Base-by-base conservation (phyloP, 2,888 invertebrate species). In the Lacanobia oleracea region DNA sequence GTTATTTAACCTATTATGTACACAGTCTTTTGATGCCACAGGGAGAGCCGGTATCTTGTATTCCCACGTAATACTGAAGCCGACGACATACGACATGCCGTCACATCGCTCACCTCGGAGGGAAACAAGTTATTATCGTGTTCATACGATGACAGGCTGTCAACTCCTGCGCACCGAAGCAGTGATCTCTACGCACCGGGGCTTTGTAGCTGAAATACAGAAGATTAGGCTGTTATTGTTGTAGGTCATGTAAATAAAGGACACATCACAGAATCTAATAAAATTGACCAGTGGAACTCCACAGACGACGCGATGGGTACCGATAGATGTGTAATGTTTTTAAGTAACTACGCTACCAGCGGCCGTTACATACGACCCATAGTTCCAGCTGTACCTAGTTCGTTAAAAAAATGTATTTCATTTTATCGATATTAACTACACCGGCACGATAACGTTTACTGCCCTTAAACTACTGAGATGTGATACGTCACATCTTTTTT, bases 31-130 rank as follows among this genome's bases (percentile, higher is more conserved):
- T 9, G 43, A 18, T 12, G 56, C 21, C 27, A n/a, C 43, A 63
- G 23, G 53, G 50, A 71, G 33, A 59, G 27, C 16, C 16, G 1
- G 12, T 14, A 10, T 21, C 33, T 53, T 21, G 14, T 16, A 23
- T 75, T 65, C 61, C 50, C 81, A 76, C 51, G 81, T 56, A 21
- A 56, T 43, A 50, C 50, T 60, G 54, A 33, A 70, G 54, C 12
- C 27, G 43, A 10, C 27, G 68, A 61, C 59, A 53, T 7, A 45
- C 21, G 78, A 71, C 59, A 40, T 6, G 53, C 14, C 23, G 67
- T 21, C 72, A 76, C 50, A n/a, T 56, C 33, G 14, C n/a, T 33
- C 37, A 33, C 10, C 33, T 37, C 14, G 27, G 5, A 12, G 37
- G 62, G 63, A 33, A 23, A 53, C 62, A 27, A 59, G 18, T 60